Base-by-base conservation (phyloP, 2,888 invertebrate species). In the Stenichneumon culpator region DNA sequence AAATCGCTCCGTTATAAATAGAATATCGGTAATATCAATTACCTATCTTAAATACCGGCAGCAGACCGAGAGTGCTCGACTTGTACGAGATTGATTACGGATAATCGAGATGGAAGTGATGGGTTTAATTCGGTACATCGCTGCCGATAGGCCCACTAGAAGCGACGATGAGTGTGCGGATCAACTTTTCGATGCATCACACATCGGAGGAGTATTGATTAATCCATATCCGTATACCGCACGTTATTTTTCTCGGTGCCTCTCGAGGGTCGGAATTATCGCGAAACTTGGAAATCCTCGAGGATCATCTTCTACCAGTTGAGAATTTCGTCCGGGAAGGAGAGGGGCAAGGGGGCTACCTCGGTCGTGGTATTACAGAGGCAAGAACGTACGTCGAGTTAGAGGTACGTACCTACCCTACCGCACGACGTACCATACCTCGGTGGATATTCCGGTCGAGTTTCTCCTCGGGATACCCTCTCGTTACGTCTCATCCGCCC, bases 401-500 rank as follows among this genome's bases (percentile, higher is more conserved):
- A 63, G 77, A 36, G 44, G 28, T 69, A 78, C 19, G 28, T 60
- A 68, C 14, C 25, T 39, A 60, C 28, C 39, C 25, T 16, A 19
- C 44, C 39, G 14, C 36, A 25, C 65, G 47, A 22, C 44, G 44
- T 57, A 69, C 47, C 6, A 22, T 72, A 63, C 19, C 70, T 72
- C 63, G 47, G 79, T 50, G 70, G 63, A 79, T 77, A 80, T 80
- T 80, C 70, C 67, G 65, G 54, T 80, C 63, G 57, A 72, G 80
- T 80, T 72, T 36, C 54, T 32, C 54, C 74, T 63, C 44, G 74
- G 54, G 68, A 68, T 80, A 77, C 72, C 67, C 65, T 75, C 85
- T 87, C 80, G 86, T 88, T 88, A 82, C 57, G 80, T 73, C 70
- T 72, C 79, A 60, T 82, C 84, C 78, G 22, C 83, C 73, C 68